Evolutionary conservation across 2,797 vertebrate species (phyloP).

Genomic region (Chelon labrosus): DNA sequence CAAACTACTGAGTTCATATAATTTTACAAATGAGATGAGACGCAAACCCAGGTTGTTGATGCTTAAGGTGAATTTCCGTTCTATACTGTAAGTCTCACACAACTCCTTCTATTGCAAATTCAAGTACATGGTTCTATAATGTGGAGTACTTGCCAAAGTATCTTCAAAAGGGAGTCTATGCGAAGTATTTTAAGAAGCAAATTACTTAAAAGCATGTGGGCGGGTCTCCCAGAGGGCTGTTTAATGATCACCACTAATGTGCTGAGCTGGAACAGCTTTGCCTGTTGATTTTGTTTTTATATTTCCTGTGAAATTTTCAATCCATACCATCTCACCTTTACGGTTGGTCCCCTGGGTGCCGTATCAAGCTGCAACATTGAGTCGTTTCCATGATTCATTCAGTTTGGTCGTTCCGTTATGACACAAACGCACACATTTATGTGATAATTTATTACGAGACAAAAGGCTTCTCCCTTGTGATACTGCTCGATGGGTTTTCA

Average conservation of each 20-base stretch:
- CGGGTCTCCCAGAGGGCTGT: constrained; percentile 3
- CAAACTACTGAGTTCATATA: background rate
- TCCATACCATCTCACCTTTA: constrained; percentile 8
- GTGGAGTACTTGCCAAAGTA: constrained; percentile 4
- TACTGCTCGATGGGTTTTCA: constrained; percentile 50
- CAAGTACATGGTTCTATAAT: constrained; percentile 27
- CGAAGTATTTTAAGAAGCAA: constrained; percentile 16
- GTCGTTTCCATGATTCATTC: constrained; percentile 44
- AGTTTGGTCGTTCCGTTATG: constrained; percentile 25
- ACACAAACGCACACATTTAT: constrained; percentile 20
- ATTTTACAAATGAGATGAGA: background rate
- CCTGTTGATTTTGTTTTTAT: constrained; percentile 31
- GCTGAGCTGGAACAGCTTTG: constrained; percentile 8
- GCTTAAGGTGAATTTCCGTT: background rate
- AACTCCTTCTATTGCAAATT: background rate
- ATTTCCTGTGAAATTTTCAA: constrained; percentile 12
- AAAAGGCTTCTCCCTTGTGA: constrained; percentile 41
- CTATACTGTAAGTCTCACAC: constrained; percentile 1
- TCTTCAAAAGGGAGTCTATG: background rate
- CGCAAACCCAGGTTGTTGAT: background rate
- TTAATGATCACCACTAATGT: constrained; percentile 32
- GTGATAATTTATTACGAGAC: constrained; percentile 52
- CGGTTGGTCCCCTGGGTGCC: constrained; percentile 20
- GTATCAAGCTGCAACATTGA: constrained; percentile 19
- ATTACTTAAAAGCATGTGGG: constrained; percentile 22